Percentiles rank a stretch among this genome's conserved stretches.
Conservation (phyloP, 2,797 vertebrate genomes). For the Artibeus jamaicensis region DNA sequence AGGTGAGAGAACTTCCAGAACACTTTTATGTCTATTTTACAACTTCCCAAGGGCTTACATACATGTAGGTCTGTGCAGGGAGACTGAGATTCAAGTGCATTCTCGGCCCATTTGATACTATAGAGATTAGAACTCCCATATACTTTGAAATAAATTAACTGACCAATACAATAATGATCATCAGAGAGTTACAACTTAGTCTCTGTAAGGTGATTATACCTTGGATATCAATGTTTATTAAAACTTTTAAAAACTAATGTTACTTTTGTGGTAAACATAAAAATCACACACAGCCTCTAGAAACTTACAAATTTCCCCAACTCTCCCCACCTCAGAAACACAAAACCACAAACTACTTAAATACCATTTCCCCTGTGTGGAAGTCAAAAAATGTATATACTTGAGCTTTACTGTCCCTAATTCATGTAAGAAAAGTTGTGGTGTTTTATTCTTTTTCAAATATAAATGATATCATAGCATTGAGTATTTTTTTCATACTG, state of each 20-base stretch:
- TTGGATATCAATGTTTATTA: background rate
- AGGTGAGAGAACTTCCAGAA: background rate
- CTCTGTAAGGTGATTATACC: background rate
- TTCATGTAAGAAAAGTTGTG: background rate
- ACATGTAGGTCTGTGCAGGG: accelerated
- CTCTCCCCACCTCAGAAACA: background rate
- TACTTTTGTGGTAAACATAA: background rate
- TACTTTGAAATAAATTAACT: background rate
- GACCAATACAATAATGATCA: background rate
- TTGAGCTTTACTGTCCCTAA: background rate
- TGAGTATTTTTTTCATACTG: background rate
- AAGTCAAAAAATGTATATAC: background rate
- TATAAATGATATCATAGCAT: background rate
- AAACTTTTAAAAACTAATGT: background rate
- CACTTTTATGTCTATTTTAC: background rate
- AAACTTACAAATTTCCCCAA: background rate
- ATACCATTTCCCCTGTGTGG: background rate
- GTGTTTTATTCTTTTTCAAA: background rate
- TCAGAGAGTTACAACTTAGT: background rate
- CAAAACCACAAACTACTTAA: background rate
- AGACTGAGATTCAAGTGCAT: background rate
- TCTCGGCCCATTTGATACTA: background rate
- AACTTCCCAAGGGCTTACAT: background rate
- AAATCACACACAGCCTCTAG: background rate
- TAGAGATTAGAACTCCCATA: background rate